Conservation (phyloP, 2,797 vertebrate species). For the Microctenopoma lineatum region DNA sequence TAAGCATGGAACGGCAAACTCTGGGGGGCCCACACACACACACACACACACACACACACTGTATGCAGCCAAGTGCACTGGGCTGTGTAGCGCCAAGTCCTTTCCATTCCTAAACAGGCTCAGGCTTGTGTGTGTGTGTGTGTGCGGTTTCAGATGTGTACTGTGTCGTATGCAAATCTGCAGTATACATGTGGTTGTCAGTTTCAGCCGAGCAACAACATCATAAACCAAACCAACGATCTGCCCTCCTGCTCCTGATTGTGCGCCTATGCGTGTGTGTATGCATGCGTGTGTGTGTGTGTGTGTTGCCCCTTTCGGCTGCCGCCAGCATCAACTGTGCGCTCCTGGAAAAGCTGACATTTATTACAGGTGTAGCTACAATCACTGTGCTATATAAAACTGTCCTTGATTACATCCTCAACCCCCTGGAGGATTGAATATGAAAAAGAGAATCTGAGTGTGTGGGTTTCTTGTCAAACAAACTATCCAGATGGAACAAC, state of each 20-base stretch:
- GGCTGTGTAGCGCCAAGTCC: slow-evolving; percentile 46
- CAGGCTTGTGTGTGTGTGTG: slow-evolving; percentile 29
- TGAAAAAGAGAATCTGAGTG: not conserved
- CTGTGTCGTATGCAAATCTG: slow-evolving; percentile 26
- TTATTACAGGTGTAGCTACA: slow-evolving; percentile 46
- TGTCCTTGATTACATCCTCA: slow-evolving; percentile 33
- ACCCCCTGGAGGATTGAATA: slow-evolving; percentile 2
- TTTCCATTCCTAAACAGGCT: slow-evolving; percentile 48
- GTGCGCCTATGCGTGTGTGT: slow-evolving; percentile 18
- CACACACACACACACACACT: slow-evolving; percentile 1
- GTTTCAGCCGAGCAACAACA: slow-evolving; percentile 26
- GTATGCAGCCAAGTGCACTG: slow-evolving; percentile 55
- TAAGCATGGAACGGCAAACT: slow-evolving; percentile 33
- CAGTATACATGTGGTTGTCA: slow-evolving; percentile 5
- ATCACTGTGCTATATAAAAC: slow-evolving; percentile 13
- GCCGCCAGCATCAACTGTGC: slow-evolving; percentile 33
- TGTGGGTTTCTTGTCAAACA: slow-evolving; percentile 28
- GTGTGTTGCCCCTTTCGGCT: not conserved
- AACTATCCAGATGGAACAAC: slow-evolving; percentile 16
- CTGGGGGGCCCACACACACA: not conserved
- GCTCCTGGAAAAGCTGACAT: slow-evolving; percentile 27
- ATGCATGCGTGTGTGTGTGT: slow-evolving; percentile 9
- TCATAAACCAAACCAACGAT: slow-evolving; percentile 20
- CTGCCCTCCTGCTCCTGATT: not conserved
- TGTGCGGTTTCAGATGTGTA: not conserved